Base-by-base conservation (phyloP, 1,140 invertebrate genomes). In the Tribolium castaneum region DNA sequence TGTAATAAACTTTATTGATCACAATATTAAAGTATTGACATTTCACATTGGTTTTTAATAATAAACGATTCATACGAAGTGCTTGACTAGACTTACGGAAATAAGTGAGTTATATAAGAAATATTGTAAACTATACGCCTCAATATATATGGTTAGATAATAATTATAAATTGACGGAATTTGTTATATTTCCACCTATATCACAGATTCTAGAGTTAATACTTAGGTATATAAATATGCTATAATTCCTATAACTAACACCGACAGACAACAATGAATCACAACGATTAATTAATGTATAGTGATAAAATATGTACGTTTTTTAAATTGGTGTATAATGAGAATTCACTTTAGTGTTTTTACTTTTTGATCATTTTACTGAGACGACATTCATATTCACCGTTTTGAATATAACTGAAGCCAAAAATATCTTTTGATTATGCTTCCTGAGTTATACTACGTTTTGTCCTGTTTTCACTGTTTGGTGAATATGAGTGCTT, bases 131-230 rank as follows among this genome's bases (percentile, higher is more conserved):
- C 59, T 66, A 66, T 66, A 35, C 35, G 54, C 25, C 50, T 34
- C 51, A 75, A 19, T 75, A 39, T 30, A 70, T 75, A 75, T 59
- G 54, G 71, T 75, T 56, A 56, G 72, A 75, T 75, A 77, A 77
- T 77, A 72, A 77, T 72, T 77, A 77, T 39, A 71, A 77, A 77
- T 77, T 77, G 76, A 77, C 76, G 76, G 76, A 77, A 70, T 77
- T 54, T 77, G 66, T 77, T 52, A 66, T 70, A 70, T 70, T 71
- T 77, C 66, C 76, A 77, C 76, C 76, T 77, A 77, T 77, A 77
- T 77, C 76, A 77, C 76, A 77, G 76, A 77, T 77, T 77, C 76
- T 77, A 77, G 66, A 77, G 66, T 71, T 77, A 77, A 77, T 77
- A 70, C 66, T 77, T 77, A 77, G 50, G 70, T 72, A 77, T 77